phyloP scores from a whole-genome alignment of 2,888 invertebrate genomes.

The Drosophila dives region DNA sequence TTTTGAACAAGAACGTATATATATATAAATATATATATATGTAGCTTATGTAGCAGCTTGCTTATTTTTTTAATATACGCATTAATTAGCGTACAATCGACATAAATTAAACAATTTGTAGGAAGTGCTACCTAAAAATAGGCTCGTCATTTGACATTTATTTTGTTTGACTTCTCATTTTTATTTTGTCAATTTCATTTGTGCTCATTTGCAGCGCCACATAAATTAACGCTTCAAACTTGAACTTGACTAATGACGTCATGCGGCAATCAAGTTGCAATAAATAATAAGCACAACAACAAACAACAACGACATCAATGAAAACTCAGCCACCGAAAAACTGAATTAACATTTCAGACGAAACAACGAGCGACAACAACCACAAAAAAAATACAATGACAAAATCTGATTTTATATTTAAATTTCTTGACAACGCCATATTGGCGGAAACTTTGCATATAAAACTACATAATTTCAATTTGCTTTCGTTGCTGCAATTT shows the following conservation, averaged over 20 bases:
- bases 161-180: conserved; percentile 12
- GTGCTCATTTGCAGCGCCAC: conserved; percentile 50
- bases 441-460: conserved; percentile 23
- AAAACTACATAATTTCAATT: conserved; percentile 31
- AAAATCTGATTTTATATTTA: conserved; percentile 64
- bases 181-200: conserved; percentile 26
- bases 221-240: conserved; percentile 68
- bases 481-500: conserved; percentile 42
- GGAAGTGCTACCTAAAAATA: conserved; percentile 21
- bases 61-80: not conserved
- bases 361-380: conserved; percentile 4
- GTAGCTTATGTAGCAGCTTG: not conserved
- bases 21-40: not conserved
- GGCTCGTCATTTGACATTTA: conserved; percentile 5
- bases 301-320: conserved; percentile 46
- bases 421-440: conserved; percentile 57
- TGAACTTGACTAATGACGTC: conserved; percentile 75
- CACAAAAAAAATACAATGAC: conserved; percentile 11
- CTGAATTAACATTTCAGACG: conserved; percentile 48
- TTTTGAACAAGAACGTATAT: not conserved
- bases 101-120: conserved; percentile 21
- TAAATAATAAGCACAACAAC: conserved; percentile 65
- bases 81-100: conserved; percentile 44
- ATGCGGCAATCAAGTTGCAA: conserved; percentile 67
- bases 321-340: conserved; percentile 67